These are phyloP conservation scores for Rhinopithecus roxellana DNA, from an alignment of 2,113 vertebrate species.

Conservation along the genomic window DNA sequence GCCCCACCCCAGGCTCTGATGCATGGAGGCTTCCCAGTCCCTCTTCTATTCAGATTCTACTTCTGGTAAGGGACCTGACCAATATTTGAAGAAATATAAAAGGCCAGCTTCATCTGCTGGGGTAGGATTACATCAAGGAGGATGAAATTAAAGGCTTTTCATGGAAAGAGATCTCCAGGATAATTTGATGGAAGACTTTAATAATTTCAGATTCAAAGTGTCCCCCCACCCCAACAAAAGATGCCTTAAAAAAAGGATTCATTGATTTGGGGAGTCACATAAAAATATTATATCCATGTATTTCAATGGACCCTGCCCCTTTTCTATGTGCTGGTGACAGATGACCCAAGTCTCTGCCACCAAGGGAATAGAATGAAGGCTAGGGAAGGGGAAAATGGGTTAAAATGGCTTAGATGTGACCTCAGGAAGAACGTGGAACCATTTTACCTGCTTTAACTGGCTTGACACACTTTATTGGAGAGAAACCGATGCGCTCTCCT, in stretches of 20 bases:
- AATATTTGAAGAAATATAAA: constrained; percentile 72
- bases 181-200: constrained; percentile 87
- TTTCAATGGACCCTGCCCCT: constrained; percentile 40
- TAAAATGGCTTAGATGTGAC: background rate
- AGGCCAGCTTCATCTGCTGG: constrained; percentile 75
- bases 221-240: constrained; percentile 33
- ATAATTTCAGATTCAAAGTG: constrained; percentile 85
- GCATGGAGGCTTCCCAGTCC: background rate
- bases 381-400: background rate
- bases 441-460: background rate
- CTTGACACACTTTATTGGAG: background rate
- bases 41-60: constrained; percentile 24
- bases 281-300: constrained; percentile 71
- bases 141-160: constrained; percentile 86
- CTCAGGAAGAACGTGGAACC: background rate
- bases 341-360: background rate
- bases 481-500: background rate
- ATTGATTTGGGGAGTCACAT: constrained; percentile 75
- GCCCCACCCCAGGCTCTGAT: background rate
- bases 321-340: background rate
- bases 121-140: constrained; percentile 81
- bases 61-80: constrained; percentile 77
- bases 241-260: constrained; percentile 67
- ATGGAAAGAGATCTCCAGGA: constrained; percentile 79
- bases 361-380: background rate